Conservation (phyloP, 2,113 vertebrate genomes). For the Arvicanthis niloticus region DNA sequence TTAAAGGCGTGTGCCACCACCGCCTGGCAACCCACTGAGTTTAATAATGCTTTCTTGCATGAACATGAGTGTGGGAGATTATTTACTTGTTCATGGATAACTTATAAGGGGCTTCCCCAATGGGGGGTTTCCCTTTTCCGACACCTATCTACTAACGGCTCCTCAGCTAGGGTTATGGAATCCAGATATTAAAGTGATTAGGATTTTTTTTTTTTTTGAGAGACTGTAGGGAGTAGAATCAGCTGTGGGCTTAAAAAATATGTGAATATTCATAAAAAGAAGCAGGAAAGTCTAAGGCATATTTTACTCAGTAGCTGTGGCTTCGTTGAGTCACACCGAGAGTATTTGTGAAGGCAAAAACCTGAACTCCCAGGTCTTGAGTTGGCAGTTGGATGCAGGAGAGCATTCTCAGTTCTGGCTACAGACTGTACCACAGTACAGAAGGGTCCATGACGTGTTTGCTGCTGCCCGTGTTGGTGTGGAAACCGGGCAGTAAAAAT, state of each 20-base stretch:
- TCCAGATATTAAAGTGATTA: constrained; percentile 36
- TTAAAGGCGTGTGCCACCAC: too few species aligned
- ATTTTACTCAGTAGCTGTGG: neutral
- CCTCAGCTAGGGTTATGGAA: neutral
- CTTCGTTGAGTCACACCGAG: neutral
- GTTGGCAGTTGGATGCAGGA: neutral
- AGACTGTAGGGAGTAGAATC: neutral
- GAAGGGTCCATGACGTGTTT: neutral
- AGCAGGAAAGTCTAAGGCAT: neutral
- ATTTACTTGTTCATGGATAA: neutral
- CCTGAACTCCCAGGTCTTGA: neutral
- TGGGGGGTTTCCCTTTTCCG: too few species aligned
- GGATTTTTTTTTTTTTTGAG: neutral
- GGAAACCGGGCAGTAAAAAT: neutral
- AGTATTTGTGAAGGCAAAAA: neutral
- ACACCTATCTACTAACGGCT: neutral
- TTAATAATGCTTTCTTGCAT: neutral
- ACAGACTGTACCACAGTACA: constrained; percentile 1
- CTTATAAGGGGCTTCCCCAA: neutral
- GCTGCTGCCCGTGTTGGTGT: neutral
- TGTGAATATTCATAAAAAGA: neutral
- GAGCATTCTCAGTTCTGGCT: neutral
- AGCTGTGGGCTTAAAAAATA: neutral
- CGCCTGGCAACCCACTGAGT: neutral
- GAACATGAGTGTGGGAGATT: neutral